Base-by-base conservation (phyloP, 2,888 invertebrate genomes). In the Galeruca laticollis region DNA sequence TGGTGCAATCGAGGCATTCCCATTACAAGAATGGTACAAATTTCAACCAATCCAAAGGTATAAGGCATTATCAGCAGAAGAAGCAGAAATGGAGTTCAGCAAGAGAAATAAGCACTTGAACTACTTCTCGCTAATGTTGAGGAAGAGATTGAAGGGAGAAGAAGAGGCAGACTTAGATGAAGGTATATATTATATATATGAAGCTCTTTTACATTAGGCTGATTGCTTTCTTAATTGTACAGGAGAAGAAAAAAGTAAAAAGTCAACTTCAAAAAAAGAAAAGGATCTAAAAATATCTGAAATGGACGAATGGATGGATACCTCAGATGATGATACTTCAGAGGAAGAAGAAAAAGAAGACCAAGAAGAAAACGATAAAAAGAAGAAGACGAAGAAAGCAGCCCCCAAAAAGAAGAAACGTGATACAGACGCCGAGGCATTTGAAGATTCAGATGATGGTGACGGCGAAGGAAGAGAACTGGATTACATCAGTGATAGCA, bases 21-120 rank as follows among this genome's bases (percentile, higher is more conserved):
- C 98, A 0, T 88, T 99, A 9, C 93, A 95, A 66, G 98, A 99
- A 86, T 99, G 98, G 98, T 96, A 96, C 84, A 96, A 96, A 82
- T 97, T 97, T 84, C 93, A 94, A 79, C 94, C 96, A 0, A 92
- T 94, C 68, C 94, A 95, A 79, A 88, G 93, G 61, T 98, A 99
- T 84, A 98, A 98, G 85, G 92, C 97, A 0, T 87, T 99, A 13
- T 97, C 97, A 10, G 96, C 96, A 0, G 99, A 99, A 85, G 99
- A 99, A 86, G 99, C 99, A 0, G 99, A 99, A 82, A 94, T 97
- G 81, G 97, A 98, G 83, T 99, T 98, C 85, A 95, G 93, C 75
- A 92, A 97, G 82, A 90, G 99, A 47, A 97, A 98, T 86, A 97
- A 97, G 83, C 95, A 97, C 62, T 90, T 98, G 87, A 99, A 99